Base-by-base conservation (phyloP, 64 coral and sea anemone genomes). In the Montipora sp. region DNA sequence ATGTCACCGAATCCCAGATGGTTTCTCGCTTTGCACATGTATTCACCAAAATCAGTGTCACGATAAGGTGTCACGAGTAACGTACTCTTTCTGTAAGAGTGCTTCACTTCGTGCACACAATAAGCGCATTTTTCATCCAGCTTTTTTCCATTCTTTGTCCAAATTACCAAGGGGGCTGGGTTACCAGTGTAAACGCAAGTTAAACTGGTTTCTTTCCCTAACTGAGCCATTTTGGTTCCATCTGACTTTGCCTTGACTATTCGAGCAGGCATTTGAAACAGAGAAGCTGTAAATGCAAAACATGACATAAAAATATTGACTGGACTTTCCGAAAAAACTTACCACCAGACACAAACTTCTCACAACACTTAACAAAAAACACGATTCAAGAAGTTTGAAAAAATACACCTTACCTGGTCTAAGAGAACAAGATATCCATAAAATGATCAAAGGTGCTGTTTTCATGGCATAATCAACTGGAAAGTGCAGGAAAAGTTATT, bases 1-100 rank as follows among this genome's bases (percentile, higher is more conserved):
- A 82, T 36, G 51, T 79, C 19, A 70, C 65, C 74, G 48, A 93
- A 93, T 88, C 91, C 91, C 65, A 87, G 60, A 46, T 80, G 51
- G 65, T 93, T 93, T 71, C 76, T 53, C 18, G 53, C 91, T 58
- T 68, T 93, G 36, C 91, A 93, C 2, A 55, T 59, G 60, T 93
- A 93, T 8, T 88, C 79, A 18, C 91, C 91, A 46, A 80, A 93
- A 59, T 93, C 91, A 66, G 27, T 23, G 59, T 87, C 71, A 61
- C 91, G 91, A 74, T 80, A 93, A 7, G 91, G 91, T 19, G 83
- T 93, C 75, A 93, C 91, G 22, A 74, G 83, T 55, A 93, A 78
- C 60, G 80, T 87, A 72, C 83, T 75, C 82, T 66, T 22, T 71
- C 91, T 76, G 27, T 53, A 44, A n/a, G 18, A 55, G 65, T 93